A percentile compares a stretch with the other conserved stretches of the same genome.
Conservation (phyloP, 2,113 vertebrate genomes). For the Tiliqua scincoides region DNA sequence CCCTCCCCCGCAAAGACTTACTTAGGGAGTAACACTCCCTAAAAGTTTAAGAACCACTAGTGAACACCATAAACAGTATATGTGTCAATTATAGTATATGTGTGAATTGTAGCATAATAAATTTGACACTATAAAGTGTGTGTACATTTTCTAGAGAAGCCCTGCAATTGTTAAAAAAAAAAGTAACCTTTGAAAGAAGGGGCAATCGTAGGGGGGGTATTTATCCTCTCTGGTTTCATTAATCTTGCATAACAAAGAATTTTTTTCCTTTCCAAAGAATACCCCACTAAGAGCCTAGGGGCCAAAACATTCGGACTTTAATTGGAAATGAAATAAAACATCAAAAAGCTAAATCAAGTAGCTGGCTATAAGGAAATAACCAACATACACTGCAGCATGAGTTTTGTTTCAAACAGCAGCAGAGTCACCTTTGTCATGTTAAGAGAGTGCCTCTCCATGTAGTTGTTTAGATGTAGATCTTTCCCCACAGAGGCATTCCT, state of each 20-base stretch:
- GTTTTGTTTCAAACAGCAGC: constrained; percentile 34
- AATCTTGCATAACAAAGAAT: constrained; percentile 38
- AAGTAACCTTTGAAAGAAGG: too few species aligned
- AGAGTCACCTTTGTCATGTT: constrained; percentile 21
- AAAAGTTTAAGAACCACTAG: too few species aligned
- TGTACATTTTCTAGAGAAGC: too few species aligned
- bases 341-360: constrained; percentile 38
- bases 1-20: too few species aligned
- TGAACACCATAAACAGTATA: too few species aligned
- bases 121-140: too few species aligned
- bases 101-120: too few species aligned
- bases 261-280: constrained; percentile 35
- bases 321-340: constrained; percentile 36
- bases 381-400: background rate
- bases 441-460: constrained; percentile 18
- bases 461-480: constrained; percentile 14
- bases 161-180: too few species aligned
- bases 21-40: too few species aligned
- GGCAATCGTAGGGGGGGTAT: background rate
- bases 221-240: constrained; percentile 41
- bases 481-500: background rate
- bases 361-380: constrained; percentile 38
- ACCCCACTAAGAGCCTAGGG: constrained; percentile 27
- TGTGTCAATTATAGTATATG: too few species aligned
- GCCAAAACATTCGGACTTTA: constrained; percentile 32